These are phyloP conservation scores for Araneus ventricosus DNA, from an alignment of 1,140 invertebrate genomes.

Conservation along the genomic window DNA sequence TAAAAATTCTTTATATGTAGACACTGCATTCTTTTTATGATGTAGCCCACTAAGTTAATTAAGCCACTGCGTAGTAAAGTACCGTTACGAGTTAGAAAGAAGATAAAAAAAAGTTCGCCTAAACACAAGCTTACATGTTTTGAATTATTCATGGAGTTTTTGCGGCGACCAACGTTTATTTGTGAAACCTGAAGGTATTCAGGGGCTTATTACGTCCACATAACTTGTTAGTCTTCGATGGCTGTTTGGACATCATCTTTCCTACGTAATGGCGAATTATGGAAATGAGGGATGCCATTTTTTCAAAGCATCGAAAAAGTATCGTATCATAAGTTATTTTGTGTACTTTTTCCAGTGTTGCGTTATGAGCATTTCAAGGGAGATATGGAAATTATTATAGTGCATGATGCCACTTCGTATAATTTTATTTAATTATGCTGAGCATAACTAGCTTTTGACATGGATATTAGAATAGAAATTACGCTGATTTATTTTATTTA, in stretches of 20 bases:
- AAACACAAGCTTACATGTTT: constrained; percentile 27
- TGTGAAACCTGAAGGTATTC: neutral
- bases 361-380: neutral
- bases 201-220: constrained; percentile 26
- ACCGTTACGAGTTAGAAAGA: neutral
- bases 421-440: too few relatives aligned
- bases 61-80: neutral
- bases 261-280: neutral
- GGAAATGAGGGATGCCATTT: neutral
- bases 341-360: neutral
- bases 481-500: too few relatives aligned
- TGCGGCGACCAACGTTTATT: neutral
- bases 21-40: neutral
- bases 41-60: constrained; percentile 36
- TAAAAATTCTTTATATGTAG: constrained; percentile 44
- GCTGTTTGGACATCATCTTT: constrained; percentile 19
- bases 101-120: neutral
- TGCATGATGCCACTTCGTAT: too few relatives aligned
- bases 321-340: too few relatives aligned
- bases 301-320: neutral
- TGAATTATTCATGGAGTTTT: constrained; percentile 64
- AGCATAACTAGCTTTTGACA: too few relatives aligned
- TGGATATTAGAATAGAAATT: too few relatives aligned
- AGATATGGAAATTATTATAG: neutral
- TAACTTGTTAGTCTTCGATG: constrained; percentile 12